A percentile compares a stretch with the other conserved stretches of the same genome.
These are phyloP conservation scores for Ganaspis sp. DNA, from an alignment of 1,140 invertebrate genomes.

Conservation along the genomic window DNA sequence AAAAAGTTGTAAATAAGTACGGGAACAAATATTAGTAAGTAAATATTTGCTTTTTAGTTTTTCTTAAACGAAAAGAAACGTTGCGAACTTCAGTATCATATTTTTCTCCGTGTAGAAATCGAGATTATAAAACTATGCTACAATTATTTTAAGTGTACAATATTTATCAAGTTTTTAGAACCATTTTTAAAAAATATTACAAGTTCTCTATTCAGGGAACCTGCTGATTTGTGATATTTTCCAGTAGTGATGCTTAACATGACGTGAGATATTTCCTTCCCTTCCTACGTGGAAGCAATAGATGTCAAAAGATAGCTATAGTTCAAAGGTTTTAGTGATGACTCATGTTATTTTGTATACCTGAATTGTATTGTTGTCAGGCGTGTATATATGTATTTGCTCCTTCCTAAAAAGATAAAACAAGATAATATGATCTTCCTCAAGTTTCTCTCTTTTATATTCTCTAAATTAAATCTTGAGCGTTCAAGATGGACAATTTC, in stretches of 20 bases:
- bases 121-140: too few relatives aligned
- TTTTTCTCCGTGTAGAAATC: too few relatives aligned
- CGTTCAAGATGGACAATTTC: not conserved
- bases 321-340: not conserved
- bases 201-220: too few relatives aligned
- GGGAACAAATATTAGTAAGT: too few relatives aligned
- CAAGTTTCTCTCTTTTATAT: not conserved
- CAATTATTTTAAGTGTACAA: too few relatives aligned
- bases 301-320: not conserved
- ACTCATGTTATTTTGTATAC: slow-evolving; percentile 1
- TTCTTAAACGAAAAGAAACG: too few relatives aligned
- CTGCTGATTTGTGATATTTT: not conserved
- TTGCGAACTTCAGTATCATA: too few relatives aligned
- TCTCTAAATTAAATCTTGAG: not conserved
- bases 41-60: too few relatives aligned
- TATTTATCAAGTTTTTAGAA: too few relatives aligned
- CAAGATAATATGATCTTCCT: not conserved
- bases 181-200: too few relatives aligned
- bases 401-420: slow-evolving; percentile 7
- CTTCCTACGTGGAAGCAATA: not conserved
- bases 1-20: too few relatives aligned
- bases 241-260: not conserved
- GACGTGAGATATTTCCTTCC: not conserved
- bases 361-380: not conserved
- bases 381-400: too few relatives aligned